Base-by-base conservation (phyloP, 2,113 vertebrate genomes). In the Sceloporus tristichus region DNA sequence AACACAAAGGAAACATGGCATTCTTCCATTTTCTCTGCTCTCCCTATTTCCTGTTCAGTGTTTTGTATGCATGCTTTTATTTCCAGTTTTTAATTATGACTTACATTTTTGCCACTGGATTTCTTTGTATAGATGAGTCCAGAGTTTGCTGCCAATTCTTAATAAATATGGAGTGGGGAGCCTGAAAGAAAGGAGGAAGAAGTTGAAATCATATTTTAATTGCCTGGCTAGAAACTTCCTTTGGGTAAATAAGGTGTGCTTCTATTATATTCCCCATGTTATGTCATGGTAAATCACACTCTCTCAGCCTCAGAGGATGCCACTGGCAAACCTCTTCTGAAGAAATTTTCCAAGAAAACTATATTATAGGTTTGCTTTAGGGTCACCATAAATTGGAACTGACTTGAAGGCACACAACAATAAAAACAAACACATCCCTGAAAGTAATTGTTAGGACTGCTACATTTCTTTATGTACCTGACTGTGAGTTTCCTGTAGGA, bases 1-100 rank as follows among this genome's bases (percentile, higher is more conserved):
- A 87, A 7, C 91, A 91, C 9, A 84, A 80, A 70, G 73, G 5
- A 86, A 93, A 88, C 82, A 1, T 29, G 89, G 1, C 19, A 87
- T 82, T 54, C 66, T 85, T 90, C 42, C 65, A 16, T 92, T 91
- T 92, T 4, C 91, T 73, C 54, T 21, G 29, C 40, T 14, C 29
- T 34, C 68, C 21, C 34, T 9, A 21, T 87, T 86, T 66, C 54
- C 88, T 89, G 68, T 90, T 18, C 3, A 38, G 71, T 9, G 21
- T 87, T 81, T 80, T 4, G 29, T 62, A 10, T 66, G 70, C 0
- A 0, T 91, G 29, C 1, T 94, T 94, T 89, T 90, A 86, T 84
- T 95, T 94, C 94, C 48, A 85, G 29, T 82, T 91, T 80, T 0
- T 88, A 65, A 38, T 56, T 83, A 92, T 92, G 91, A 89, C 88